Conservation (phyloP, 2,888 invertebrate species). For the Mythimna impura region DNA sequence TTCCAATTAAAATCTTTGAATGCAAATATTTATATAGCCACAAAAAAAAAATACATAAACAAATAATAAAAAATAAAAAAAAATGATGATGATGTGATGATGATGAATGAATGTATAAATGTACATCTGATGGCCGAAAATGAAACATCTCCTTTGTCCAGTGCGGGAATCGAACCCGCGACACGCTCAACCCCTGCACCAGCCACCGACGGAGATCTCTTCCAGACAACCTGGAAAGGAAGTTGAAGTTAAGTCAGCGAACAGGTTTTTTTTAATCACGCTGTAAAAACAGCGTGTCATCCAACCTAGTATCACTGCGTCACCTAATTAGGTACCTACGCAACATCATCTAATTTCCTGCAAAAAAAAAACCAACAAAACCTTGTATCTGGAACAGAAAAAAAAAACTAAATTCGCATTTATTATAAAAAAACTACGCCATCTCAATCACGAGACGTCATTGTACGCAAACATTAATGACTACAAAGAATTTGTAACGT, state of each 20-base stretch:
- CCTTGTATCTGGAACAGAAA: constrained; percentile 5
- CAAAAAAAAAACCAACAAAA: constrained; percentile 35
- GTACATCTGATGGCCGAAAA: too few relatives aligned
- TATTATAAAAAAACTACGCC: constrained; percentile 54
- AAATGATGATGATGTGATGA: too few relatives aligned
- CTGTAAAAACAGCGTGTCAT: constrained; percentile 35
- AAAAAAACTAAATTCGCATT: constrained; percentile 24
- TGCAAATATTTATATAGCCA: too few relatives aligned
- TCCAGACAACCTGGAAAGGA: too few relatives aligned
- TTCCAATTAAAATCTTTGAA: too few relatives aligned
- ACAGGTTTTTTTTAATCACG: background rate
- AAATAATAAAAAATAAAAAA: too few relatives aligned
- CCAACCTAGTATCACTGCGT: constrained; percentile 19
- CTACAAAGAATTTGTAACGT: constrained; percentile 48
- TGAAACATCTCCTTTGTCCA: too few relatives aligned
- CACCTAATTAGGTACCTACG: constrained; percentile 28
- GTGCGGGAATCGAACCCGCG: too few relatives aligned
- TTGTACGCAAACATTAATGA: constrained; percentile 50
- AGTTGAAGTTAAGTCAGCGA: background rate
- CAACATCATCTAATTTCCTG: constrained; percentile 24
- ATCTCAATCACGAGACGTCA: constrained; percentile 56
- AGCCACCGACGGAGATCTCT: too few relatives aligned
- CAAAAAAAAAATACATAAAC: too few relatives aligned
- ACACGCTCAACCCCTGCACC: too few relatives aligned
- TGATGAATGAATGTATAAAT: too few relatives aligned